These are phyloP conservation scores for Lynx canadensis DNA, from an alignment of 2,113 vertebrate species.

Conservation along the genomic window DNA sequence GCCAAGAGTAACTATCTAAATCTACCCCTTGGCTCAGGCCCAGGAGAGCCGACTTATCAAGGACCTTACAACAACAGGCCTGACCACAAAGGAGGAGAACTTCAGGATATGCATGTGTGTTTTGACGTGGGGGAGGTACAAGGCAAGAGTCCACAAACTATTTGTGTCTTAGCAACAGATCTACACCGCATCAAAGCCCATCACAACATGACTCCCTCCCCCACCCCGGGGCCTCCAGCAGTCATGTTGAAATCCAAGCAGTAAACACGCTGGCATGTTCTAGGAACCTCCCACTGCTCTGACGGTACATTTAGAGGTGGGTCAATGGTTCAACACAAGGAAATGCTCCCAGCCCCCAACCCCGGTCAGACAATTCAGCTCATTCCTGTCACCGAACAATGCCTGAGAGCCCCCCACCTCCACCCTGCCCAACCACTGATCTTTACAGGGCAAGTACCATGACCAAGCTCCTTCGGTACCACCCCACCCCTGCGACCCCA, in stretches of 20 bases:
- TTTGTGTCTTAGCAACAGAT: conserved; percentile 75
- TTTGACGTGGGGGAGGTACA: neutral
- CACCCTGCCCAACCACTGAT: neutral
- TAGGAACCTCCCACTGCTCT: conserved; percentile 74
- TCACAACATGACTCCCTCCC: conserved; percentile 60
- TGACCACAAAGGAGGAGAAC: conserved; percentile 52
- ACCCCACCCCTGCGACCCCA: neutral
- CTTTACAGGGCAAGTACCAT: neutral
- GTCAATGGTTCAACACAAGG: conserved; percentile 73
- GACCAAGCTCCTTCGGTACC: neutral
- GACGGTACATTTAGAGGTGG: conserved; percentile 62
- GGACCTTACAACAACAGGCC: conserved; percentile 11
- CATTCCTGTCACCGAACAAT: neutral
- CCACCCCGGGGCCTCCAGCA: conserved; percentile 29
- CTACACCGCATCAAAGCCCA: conserved; percentile 11
- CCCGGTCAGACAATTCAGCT: neutral
- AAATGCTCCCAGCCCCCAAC: conserved; percentile 1
- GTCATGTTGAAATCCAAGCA: conserved; percentile 65
- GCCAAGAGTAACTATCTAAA: conserved; percentile 61
- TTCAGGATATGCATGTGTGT: conserved; percentile 25
- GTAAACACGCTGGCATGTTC: conserved; percentile 66
- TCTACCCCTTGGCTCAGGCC: conserved; percentile 53
- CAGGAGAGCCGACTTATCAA: conserved; percentile 44
- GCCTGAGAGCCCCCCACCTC: neutral
- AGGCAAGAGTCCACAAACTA: conserved; percentile 48